Conservation (phyloP, 2,113 vertebrate genomes). For the Pluvialis apricaria region DNA sequence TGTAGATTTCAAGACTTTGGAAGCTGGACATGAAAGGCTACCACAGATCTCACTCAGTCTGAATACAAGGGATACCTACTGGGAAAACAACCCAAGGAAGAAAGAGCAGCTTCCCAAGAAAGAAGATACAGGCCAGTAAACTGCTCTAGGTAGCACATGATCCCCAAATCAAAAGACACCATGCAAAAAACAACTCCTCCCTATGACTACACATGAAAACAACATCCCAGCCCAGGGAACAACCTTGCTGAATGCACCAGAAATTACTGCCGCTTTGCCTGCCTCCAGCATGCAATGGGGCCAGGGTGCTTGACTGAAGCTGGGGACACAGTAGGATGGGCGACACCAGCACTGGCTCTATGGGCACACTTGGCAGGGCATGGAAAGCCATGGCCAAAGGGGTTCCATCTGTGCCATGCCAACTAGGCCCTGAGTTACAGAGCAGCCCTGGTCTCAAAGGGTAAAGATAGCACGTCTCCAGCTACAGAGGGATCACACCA, state of each 20-base stretch:
- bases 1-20: background rate
- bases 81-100: background rate
- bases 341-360: fast-evolving
- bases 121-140: background rate
- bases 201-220: background rate
- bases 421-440: background rate
- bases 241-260: background rate
- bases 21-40: background rate
- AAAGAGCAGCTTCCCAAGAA: background rate
- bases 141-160: background rate
- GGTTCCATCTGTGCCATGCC: background rate
- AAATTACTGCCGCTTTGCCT: background rate
- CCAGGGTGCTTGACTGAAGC: background rate
- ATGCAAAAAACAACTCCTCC: background rate
- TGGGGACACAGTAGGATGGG: background rate
- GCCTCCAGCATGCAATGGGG: background rate
- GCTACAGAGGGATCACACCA: background rate
- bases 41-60: background rate
- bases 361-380: background rate
- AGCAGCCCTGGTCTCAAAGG: background rate
- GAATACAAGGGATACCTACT: background rate
- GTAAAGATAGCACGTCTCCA: background rate
- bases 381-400: background rate
- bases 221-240: background rate
- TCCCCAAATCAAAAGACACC: background rate